Evolutionary conservation across 2,113 vertebrate species (phyloP), one percentile per base, ranked within the genome.

Genomic region (Gambusia holbrooki): DNA sequence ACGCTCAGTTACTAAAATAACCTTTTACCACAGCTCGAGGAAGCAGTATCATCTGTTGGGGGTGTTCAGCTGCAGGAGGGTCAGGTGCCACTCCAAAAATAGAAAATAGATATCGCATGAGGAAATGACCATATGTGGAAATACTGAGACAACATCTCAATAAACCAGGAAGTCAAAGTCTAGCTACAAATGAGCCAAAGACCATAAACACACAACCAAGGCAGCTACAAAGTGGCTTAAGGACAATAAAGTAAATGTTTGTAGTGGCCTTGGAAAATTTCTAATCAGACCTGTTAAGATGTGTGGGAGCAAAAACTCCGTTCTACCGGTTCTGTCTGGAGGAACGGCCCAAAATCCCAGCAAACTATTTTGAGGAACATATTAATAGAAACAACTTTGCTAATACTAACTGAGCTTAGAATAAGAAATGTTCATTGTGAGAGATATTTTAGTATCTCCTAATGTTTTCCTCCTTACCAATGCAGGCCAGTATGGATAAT

Each of bases 401-500:
- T 48, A 19, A 48, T 19, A 15, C 45, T 19, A 48, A 48, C 17
- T 48, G 5, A 19, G 45, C 45, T 11, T 48, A 19, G 17, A 48
- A 48, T 17, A 19, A 48, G 45, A 48, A 19, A 19, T 48, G 15
- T 48, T 19, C 45, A 48, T 5, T 48, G 45, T 5, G 45, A 48
- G 17, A 48, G 4, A 48, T 6, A 19, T 19, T 6, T 19, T 48
- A 48, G 45, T 19, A 48, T 48, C 45, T 17, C 15, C 45, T 48
- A 15, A 37, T 42, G 15, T 48, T 48, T 17, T 48, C 1, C 5
- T 19, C 81, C 90, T 90, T 60, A 95, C 95, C 89, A 93, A 48
- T 13, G 94, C 94, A 58, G 95, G 95, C 95, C 94, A 95, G 75
- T 84, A 94, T 0, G 95, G 94, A 76, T 89, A 93, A 68, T 77